Evolutionary conservation across 2,113 vertebrate species (phyloP).

Genomic region (Albula goreensis): DNA sequence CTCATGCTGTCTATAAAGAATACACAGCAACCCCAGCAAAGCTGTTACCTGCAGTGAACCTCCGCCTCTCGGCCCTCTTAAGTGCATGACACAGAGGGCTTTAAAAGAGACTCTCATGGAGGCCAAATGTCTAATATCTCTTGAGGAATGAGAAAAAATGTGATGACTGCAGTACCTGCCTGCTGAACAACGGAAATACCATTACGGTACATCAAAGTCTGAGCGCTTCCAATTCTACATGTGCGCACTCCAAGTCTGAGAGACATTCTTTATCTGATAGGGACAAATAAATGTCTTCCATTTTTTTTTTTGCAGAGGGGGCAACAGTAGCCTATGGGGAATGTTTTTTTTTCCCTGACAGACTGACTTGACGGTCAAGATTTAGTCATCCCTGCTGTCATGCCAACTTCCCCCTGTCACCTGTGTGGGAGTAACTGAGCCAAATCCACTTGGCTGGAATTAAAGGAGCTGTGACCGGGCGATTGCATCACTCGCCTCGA

Average conservation of each 20-base stretch:
- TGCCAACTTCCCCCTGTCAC: background rate
- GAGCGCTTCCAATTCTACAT: background rate
- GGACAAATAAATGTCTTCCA: background rate
- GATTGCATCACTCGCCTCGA: slow-evolving; percentile 30
- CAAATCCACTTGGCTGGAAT: slow-evolving; percentile 59
- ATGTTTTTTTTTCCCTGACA: background rate
- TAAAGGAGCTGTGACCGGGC: slow-evolving; percentile 54
- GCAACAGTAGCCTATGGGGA: background rate
- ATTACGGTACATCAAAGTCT: background rate
- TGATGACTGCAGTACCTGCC: background rate
- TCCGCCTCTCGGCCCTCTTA: background rate
- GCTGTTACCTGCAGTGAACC: background rate
- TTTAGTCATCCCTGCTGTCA: slow-evolving; percentile 6
- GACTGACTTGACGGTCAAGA: background rate
- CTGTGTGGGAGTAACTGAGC: slow-evolving; percentile 59
- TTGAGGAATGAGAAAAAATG: background rate
- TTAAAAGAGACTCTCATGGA: background rate
- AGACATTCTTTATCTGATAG: too few relatives aligned
- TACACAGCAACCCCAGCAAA: background rate
- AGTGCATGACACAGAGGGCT: background rate
- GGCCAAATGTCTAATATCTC: background rate
- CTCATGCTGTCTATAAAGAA: background rate
- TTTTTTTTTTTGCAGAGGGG: background rate
- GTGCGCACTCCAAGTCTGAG: too few relatives aligned
- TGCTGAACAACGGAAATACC: background rate